Evolutionary conservation across 2,888 invertebrate genomes (phyloP), one percentile per base, ranked within the genome.

Genomic region (Drosophila nigricruria): DNA sequence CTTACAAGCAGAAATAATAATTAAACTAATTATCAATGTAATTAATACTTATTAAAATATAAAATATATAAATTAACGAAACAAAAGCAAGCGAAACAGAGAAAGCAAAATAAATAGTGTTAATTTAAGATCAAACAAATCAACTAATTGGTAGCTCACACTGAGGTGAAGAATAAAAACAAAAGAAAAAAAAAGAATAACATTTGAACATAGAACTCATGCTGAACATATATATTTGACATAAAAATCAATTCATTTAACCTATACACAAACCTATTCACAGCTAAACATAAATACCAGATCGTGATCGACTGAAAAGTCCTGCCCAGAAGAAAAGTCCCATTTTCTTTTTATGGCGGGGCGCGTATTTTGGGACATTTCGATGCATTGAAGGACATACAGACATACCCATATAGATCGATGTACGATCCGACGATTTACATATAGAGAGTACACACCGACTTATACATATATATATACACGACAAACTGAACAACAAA

Each of bases 11-110:
- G 70, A 82, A 75, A 85, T 78, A 76, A 86, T 78, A 81, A 79
- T 70, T 88, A 85, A 81, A 84, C 79, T 83, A 83, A 83, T 83
- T 88, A 86, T 83, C 84, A 86, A 88, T 88, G 87, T 86, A 88
- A 86, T 86, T 86, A 88, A 86, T 80, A 76, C 86, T 79, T 80
- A 88, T 88, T 83, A 78, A 88, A 87, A 66, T 71, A 49, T 71
- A 49, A 30, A 47, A 47, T 47, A 47, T 47, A 45, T 45, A 47
- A 47, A 49, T 74, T 61, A 74, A 74, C 64, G 52, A 77, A 68
- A 72, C 57, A 56, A 71, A 64, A 23, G 23, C 23, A 47, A 47
- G 47, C 47, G 30, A 47, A 47, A 18, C 47, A 5, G 47, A 56
- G 49, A 27, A 42, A 66, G 47, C 56, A 57, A 47, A n/a, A 23